Evolutionary conservation across 1,140 invertebrate genomes (phyloP).

Genomic region (Andricus grossulariae): DNA sequence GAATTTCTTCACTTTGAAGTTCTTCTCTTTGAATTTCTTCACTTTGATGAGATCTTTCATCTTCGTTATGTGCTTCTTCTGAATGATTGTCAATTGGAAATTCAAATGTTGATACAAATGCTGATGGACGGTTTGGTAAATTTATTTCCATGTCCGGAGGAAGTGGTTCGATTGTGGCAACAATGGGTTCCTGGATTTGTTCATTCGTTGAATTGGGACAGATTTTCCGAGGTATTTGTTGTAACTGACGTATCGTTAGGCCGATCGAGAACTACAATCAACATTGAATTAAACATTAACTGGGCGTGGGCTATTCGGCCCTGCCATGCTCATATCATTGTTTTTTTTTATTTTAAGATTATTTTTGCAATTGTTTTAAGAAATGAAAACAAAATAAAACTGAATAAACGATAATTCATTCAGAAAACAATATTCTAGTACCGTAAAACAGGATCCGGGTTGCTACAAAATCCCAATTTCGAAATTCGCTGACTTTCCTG

Average conservation of each 20-base stretch:
- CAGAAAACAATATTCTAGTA: too few relatives aligned
- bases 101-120: neutral
- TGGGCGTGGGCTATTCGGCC: neutral
- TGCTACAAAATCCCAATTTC: too few relatives aligned
- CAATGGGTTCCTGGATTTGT: neutral
- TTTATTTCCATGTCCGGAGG: neutral
- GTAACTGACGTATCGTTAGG: neutral
- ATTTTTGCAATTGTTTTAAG: neutral
- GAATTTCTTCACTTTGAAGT: neutral
- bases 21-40: conserved; percentile 1
- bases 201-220: neutral
- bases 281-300: conserved; percentile 20
- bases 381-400: neutral
- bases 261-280: neutral
- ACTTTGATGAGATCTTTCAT: neutral
- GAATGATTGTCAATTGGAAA: neutral
- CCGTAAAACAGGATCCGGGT: too few relatives aligned
- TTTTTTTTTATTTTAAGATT: neutral
- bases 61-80: neutral
- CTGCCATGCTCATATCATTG: neutral
- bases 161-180: conserved; percentile 8
- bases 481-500: too few relatives aligned
- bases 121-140: neutral
- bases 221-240: neutral
- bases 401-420: too few relatives aligned